Base-by-base conservation (phyloP, 2,888 invertebrate species). In the Sinhomidia bicolor region DNA sequence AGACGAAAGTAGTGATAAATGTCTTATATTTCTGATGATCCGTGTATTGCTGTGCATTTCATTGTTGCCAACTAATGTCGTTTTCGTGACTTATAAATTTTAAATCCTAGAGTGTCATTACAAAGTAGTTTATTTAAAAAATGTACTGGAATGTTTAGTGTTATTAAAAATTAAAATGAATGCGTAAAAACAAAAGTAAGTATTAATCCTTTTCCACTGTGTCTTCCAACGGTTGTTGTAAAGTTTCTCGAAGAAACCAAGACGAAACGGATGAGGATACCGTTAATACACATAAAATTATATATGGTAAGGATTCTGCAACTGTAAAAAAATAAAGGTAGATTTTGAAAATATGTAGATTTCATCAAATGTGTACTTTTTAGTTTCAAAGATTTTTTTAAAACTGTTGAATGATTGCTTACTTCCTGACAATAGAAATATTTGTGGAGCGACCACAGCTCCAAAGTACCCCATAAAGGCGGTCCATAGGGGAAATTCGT, bases 141-240 rank as follows among this genome's bases (percentile, higher is more conserved):
- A n/a, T n/a, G n/a, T n/a, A n/a, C n/a, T n/a, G n/a, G n/a, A n/a
- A n/a, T n/a, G n/a, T n/a, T n/a, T n/a, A n/a, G n/a, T n/a, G n/a
- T n/a, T n/a, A n/a, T n/a, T n/a, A n/a, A n/a, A n/a, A n/a, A n/a
- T n/a, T n/a, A n/a, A n/a, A n/a, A n/a, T n/a, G n/a, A n/a, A 10
- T 65, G 10, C 29, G 4, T 9, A 36, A 17, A 9, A 36, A 41
- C 29, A 29, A 29, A 1, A 17, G 32, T 1, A 12, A 23, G 2
- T 57, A 36, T 65, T 36, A 85, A 29, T 79, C 80, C 44, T 86
- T 83, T 5, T 68, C 90, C 3, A 88, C 88, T 7, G 86, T 86
- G 54, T 90, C 90, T 41, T 88, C 88, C 36, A 90, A 84, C 0
- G 90, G 90, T 81, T 84, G 85, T 47, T 90, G 57, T 14, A 89